Percentiles rank a stretch among this genome's conserved stretches.
phyloP scores from a whole-genome alignment of 2,113 vertebrate species.

The Pterocles burchelli region DNA sequence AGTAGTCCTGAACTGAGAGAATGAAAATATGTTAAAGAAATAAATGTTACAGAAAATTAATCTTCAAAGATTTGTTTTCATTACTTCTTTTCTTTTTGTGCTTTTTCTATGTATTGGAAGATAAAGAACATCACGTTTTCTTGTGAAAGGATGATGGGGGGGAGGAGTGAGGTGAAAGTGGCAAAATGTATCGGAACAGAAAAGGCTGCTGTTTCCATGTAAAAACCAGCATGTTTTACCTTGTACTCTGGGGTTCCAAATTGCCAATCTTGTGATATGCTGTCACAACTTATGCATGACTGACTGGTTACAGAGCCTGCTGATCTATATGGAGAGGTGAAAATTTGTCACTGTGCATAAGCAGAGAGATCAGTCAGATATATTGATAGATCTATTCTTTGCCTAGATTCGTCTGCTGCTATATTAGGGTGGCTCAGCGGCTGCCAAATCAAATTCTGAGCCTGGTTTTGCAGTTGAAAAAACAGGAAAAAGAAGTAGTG shows the following conservation, averaged over 20 bases:
- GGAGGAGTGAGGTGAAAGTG: not conserved
- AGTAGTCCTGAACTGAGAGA: not conserved
- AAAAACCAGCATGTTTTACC: constrained; percentile 58
- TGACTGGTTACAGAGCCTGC: constrained; percentile 71
- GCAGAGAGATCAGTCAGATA: constrained; percentile 79
- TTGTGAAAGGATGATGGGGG: not conserved
- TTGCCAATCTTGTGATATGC: constrained; percentile 64
- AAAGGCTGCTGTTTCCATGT: constrained; percentile 53
- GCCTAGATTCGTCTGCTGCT: constrained; percentile 73
- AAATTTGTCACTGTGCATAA: constrained; percentile 81
- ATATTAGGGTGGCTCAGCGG: constrained; percentile 65
- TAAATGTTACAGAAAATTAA: not conserved
- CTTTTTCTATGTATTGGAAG: not conserved
- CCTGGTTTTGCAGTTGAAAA: constrained; percentile 51
- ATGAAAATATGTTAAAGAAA: not conserved
- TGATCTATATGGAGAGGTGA: constrained; percentile 80
- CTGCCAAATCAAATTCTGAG: constrained; percentile 75
- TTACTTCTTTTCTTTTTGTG: not conserved
- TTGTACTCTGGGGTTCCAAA: constrained; percentile 69
- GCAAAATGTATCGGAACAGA: not conserved
- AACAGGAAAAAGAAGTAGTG: constrained; percentile 37
- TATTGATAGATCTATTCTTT: constrained; percentile 78
- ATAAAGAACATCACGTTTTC: not conserved
- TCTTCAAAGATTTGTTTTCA: not conserved
- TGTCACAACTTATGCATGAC: constrained; percentile 74